These are phyloP conservation scores for Phaethornis superciliosus DNA, from an alignment of 2,113 vertebrate genomes.

Conservation along the genomic window DNA sequence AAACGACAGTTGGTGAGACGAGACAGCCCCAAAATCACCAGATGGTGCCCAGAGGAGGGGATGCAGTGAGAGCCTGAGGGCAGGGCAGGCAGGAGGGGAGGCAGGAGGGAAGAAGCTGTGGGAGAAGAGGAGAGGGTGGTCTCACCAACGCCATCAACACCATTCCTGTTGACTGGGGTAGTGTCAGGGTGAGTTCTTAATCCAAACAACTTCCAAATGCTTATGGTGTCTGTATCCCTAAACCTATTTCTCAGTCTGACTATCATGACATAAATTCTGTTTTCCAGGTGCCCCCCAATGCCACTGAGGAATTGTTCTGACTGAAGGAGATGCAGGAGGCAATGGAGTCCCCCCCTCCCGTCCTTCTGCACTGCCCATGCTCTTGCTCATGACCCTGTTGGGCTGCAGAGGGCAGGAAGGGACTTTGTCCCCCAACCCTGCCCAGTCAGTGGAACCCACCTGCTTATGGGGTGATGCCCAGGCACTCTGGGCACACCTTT, in stretches of 20 bases:
- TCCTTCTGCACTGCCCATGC: background rate
- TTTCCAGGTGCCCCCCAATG: background rate
- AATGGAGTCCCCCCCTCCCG: background rate
- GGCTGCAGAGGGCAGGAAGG: background rate
- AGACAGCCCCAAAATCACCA: conserved; percentile 50
- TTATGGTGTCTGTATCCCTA: accelerated
- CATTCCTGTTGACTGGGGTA: background rate
- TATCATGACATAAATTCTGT: background rate
- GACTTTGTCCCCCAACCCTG: background rate
- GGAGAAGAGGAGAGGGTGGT: background rate
- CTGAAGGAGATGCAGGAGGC: background rate
- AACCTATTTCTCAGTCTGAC: background rate
- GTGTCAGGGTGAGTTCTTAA: background rate
- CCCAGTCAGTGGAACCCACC: background rate
- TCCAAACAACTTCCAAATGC: background rate
- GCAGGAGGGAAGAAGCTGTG: background rate
- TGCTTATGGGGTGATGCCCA: background rate
- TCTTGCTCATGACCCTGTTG: accelerated
- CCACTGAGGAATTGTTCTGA: background rate
- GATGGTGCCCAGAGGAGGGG: conserved; percentile 48
- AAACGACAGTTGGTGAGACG: conserved; percentile 61
- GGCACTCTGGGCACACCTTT: background rate
- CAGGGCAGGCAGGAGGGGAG: background rate
- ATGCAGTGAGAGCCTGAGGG: background rate
- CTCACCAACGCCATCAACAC: accelerated